Conservation (phyloP, 1,140 invertebrate species). For the Cotesia glomerata region DNA sequence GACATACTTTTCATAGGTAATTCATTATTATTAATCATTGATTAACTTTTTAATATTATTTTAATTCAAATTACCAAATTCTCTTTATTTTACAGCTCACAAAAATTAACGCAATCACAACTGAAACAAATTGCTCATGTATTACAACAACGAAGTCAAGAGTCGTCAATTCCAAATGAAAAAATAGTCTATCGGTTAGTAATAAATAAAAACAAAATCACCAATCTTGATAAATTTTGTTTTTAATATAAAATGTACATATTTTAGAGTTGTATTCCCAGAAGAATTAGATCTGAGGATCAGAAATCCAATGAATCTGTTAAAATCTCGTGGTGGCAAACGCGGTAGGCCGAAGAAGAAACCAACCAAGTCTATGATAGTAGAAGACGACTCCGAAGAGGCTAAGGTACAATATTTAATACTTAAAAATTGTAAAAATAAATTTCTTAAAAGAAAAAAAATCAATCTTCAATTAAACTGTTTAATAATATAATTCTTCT, state of each 20-base stretch:
- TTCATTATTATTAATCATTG: background rate
- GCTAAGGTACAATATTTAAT: constrained; percentile 43
- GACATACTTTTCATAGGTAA: constrained; percentile 61
- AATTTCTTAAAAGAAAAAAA: constrained; percentile 13
- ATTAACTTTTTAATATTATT: background rate
- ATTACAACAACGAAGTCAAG: constrained; percentile 63
- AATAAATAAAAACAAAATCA: constrained; percentile 4
- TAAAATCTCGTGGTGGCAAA: constrained; percentile 51
- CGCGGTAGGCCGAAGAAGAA: constrained; percentile 58
- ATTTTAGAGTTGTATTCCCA: constrained; percentile 57
- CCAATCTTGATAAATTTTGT: constrained; percentile 9
- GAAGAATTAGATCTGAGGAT: constrained; percentile 55
- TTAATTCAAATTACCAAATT: constrained; percentile 1
- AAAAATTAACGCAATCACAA: constrained; percentile 67
- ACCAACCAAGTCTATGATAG: constrained; percentile 36
- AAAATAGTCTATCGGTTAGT: constrained; percentile 67
- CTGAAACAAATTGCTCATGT: constrained; percentile 70
- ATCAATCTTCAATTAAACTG: constrained; percentile 3
- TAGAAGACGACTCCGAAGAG: constrained; percentile 51
- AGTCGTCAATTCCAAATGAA: constrained; percentile 59
- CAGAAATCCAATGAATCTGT: constrained; percentile 38
- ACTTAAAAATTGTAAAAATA: background rate
- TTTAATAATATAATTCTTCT: background rate
- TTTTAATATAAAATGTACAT: constrained; percentile 19
- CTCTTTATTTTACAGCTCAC: constrained; percentile 61